These are phyloP conservation scores for Dicycla oo DNA, from an alignment of 2,888 invertebrate genomes.

Conservation along the genomic window DNA sequence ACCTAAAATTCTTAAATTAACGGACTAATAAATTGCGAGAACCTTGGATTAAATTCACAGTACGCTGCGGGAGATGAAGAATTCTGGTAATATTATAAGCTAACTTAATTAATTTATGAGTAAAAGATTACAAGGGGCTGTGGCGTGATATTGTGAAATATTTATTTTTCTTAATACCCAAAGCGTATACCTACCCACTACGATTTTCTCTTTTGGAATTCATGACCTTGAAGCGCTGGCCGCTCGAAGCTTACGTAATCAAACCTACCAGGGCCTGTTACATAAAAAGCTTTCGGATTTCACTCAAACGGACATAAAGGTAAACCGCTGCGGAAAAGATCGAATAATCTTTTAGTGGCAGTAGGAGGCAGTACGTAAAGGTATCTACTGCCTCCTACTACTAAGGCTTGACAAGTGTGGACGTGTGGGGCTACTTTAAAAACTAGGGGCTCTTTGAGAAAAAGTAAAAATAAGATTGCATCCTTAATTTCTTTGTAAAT, in stretches of 20 bases:
- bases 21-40: conserved; percentile 57
- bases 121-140: conserved; percentile 68
- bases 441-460: no score
- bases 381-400: no score
- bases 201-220: conserved; percentile 43
- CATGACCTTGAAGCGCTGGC: conserved; percentile 44
- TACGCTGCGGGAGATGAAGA: conserved; percentile 56
- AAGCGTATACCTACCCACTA: conserved; percentile 23
- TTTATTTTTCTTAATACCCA: conserved; percentile 48
- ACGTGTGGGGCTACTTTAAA: no score
- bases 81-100: conserved; percentile 66
- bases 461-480: no score
- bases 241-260: conserved; percentile 44
- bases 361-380: no score
- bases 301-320: conserved; percentile 46
- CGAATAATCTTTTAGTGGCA: conserved; percentile 19
- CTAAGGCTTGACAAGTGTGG: neutral
- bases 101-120: conserved; percentile 73
- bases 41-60: conserved; percentile 56
- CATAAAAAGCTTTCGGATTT: conserved; percentile 49
- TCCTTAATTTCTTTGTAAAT: no score
- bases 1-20: conserved; percentile 45
- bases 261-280: conserved; percentile 38
- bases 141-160: conserved; percentile 60
- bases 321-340: conserved; percentile 31